Evolutionary conservation across 2,113 vertebrate genomes (phyloP).

Genomic region (Ranitomeya imitator): DNA sequence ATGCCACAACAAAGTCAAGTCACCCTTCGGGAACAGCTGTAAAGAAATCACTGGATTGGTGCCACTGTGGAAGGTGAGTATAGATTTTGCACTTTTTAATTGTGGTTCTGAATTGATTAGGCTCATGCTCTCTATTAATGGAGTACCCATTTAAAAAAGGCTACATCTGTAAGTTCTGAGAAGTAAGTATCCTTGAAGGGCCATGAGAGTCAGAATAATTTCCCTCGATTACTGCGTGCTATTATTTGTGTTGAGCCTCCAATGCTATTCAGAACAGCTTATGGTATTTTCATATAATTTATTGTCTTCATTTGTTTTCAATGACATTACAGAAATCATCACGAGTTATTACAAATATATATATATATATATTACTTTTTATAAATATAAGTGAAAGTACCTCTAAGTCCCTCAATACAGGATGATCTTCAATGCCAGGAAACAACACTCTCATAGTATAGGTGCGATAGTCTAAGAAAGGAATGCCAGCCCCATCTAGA

Average conservation of each 20-base stretch:
- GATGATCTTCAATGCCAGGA: conserved; percentile 96
- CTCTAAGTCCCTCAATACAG: conserved; percentile 93
- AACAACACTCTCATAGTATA: conserved; percentile 98
- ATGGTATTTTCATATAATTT: background rate
- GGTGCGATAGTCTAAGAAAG: conserved; percentile 93
- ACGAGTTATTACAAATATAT: background rate
- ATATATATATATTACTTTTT: background rate
- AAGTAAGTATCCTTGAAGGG: background rate
- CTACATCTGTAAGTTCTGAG: background rate
- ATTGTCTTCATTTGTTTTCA: background rate
- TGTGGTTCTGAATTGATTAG: too few relatives aligned
- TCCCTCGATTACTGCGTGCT: too few relatives aligned
- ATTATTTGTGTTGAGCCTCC: background rate
- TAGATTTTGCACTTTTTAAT: too few relatives aligned
- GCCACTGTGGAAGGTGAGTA: too few relatives aligned
- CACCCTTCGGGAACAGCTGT: too few relatives aligned
- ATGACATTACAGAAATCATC: background rate
- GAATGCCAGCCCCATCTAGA: conserved; percentile 92
- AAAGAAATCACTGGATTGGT: too few relatives aligned
- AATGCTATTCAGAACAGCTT: background rate
- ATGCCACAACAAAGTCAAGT: too few relatives aligned
- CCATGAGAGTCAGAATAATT: too few relatives aligned
- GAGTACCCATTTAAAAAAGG: too few relatives aligned
- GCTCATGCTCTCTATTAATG: too few relatives aligned
- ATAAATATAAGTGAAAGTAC: conserved; percentile 66